These are phyloP conservation scores for Pagetopsis macropterus DNA, from an alignment of 2,797 vertebrate genomes.

Conservation along the genomic window DNA sequence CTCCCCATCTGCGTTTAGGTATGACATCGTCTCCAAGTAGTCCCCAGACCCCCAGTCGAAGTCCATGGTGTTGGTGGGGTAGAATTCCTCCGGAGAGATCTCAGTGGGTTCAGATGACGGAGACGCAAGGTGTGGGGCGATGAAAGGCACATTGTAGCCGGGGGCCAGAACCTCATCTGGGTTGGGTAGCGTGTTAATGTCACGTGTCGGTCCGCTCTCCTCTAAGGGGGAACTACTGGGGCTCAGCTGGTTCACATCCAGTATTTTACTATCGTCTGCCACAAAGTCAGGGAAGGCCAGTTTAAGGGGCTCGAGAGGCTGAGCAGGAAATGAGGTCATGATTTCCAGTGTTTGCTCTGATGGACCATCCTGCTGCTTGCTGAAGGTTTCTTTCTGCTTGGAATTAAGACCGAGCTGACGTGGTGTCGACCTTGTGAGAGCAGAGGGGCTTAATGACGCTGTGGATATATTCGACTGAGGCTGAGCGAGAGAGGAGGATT, in stretches of 20 bases:
- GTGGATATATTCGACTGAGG: conserved; percentile 46
- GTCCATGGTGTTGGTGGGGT: conserved; percentile 82
- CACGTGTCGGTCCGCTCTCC: conserved; percentile 44
- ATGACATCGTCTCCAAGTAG: conserved; percentile 87
- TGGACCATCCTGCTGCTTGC: conserved; percentile 35
- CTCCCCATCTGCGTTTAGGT: conserved; percentile 76
- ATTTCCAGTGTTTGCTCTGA: conserved; percentile 36
- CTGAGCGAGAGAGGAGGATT: conserved; percentile 43
- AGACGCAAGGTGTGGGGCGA: conserved; percentile 73
- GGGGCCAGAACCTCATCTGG: conserved; percentile 62
- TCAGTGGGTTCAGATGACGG: conserved; percentile 78
- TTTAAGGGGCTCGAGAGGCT: conserved; percentile 41
- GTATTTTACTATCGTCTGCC: conserved; percentile 40
- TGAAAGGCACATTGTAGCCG: conserved; percentile 77
- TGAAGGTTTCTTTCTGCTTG: conserved; percentile 40
- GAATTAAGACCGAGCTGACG: conserved; percentile 40
- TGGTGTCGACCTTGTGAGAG: conserved; percentile 26
- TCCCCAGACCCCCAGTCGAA: conserved; percentile 90
- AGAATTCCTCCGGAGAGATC: conserved; percentile 77
- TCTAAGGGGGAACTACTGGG: conserved; percentile 58
- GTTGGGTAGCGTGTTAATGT: conserved; percentile 46
- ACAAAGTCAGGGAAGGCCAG: conserved; percentile 30
- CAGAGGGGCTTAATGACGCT: conserved; percentile 31
- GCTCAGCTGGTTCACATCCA: conserved; percentile 50
- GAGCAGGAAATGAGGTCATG: conserved; percentile 37